Evolutionary conservation across 1,140 invertebrate species (phyloP), one percentile per base, ranked within the genome.

Genomic region (Platyscapa corneri): DNA sequence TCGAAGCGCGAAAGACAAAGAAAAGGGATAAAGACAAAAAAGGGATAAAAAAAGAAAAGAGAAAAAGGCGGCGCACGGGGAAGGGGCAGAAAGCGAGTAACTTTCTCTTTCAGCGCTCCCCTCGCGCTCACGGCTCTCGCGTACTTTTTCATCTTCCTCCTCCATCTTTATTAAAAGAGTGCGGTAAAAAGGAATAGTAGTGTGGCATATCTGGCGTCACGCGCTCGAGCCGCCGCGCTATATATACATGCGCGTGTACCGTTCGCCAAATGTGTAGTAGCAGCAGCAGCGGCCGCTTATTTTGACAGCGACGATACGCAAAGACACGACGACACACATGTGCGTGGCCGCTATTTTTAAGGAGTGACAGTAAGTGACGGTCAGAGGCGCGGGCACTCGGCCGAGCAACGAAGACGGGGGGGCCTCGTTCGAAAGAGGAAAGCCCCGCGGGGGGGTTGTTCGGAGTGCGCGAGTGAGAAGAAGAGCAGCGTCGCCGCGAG

Each of bases 281-380:
- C 23, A 60, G 27, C 56, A 27, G 20, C 56, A 60, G 27, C 56
- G 23, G 23, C 56, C 27, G n/a, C 23, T 42, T 46, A 49, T 67
- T 81, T 81, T 81, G 78, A 81, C 78, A 81, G 78, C 20, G 37
- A 78, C 8, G 77, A 78, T 60, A 64, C 32, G 20, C 32, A 27
- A 6, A 12, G n/a, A 49, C 14, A 32, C 76, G 37, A 6, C 27
- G n/a, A 49, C 14, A 32, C 76, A 67, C 78, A 20, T 81, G 78
- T 67, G 78, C 39, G 30, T 49, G n/a, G 78, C 16, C 23, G 39
- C 39, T 27, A n/a, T n/a, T 27, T 60, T 60, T 39, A 42, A 64
- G 2, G n/a, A 0, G 53, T 79, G 77, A 64, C 77, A 12, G 53
- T 79, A 20, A 65, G 1, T 60, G 49, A 79, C 56, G 8, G 30